Evolutionary conservation across 2,888 invertebrate genomes (phyloP), one percentile per base, ranked within the genome.

Genomic region (Theristus sp.): DNA sequence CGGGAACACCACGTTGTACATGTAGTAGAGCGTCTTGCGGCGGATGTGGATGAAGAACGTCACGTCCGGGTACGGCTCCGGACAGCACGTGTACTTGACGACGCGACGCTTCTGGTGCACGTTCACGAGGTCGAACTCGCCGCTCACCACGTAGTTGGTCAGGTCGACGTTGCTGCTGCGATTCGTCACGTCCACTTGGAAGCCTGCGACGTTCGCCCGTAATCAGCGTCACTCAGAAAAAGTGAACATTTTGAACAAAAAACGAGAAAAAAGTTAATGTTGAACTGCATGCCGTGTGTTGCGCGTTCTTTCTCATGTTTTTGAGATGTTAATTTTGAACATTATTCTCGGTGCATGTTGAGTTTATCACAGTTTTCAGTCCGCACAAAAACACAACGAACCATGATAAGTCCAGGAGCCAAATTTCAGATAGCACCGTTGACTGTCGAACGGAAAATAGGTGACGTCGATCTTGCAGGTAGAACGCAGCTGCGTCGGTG

Each of bases 371-470:
- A n/a, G n/a, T n/a, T n/a, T n/a, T n/a, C n/a, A n/a, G n/a, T n/a
- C n/a, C n/a, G n/a, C n/a, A n/a, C n/a, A n/a, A n/a, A n/a, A n/a
- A n/a, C n/a, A n/a, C n/a, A 17, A 38, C 38, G 10, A 38, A 57
- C 65, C 68, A 58, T 68, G 67, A 63, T 67, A 68, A 1, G 65
- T 67, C 80, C 79, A 80, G 0, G 77, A 78, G 6, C 80, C 80
- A 63, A 80, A 77, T 64, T 80, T 80, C 68, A 80, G 72, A 61
- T 72, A 75, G 67, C 80, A 80, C 24, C 71, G 73, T 68, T 80
- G 80, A 65, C 78, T 79, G 68, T 81, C 81, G 67, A 81, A 81
- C 1, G 81, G 81, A 69, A 81, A 81, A 67, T 78, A 80, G 22
- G 80, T 80, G 63, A 77, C 77, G 65, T 77, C 75, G 38, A 81